phyloP scores from a whole-genome alignment of 2,113 vertebrate species.

The Mastomys natalensis region DNA sequence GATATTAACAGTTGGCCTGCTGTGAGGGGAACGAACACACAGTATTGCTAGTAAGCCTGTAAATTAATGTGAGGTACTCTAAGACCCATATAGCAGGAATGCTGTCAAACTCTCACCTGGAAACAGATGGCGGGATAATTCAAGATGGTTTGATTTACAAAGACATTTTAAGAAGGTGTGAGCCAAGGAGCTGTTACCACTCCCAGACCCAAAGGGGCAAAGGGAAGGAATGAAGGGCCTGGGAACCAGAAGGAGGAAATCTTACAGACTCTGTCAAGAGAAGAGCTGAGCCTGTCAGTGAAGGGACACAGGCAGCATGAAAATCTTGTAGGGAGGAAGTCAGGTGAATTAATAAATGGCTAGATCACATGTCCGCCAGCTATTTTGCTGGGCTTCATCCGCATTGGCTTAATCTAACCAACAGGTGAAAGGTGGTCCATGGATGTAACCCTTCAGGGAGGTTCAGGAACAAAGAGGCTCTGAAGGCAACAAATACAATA shows the following conservation, averaged over 20 bases:
- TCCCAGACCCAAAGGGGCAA: not conserved
- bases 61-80: not conserved
- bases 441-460: not conserved
- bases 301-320: not conserved
- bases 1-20: not conserved
- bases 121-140: conserved; percentile 56
- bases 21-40: not conserved
- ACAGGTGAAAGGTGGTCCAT: not conserved
- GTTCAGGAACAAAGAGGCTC: not conserved
- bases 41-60: not conserved
- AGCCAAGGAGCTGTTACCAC: conserved; percentile 38
- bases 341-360: not conserved
- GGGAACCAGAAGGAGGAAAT: conserved; percentile 3
- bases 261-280: not conserved
- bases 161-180: conserved; percentile 52
- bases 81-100: conserved; percentile 16
- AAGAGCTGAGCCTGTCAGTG: not conserved
- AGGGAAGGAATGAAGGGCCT: not conserved
- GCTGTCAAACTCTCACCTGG: conserved; percentile 22
- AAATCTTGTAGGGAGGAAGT: not conserved
- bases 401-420: not conserved
- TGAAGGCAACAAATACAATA: not conserved
- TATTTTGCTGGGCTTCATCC: not conserved
- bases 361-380: not conserved
- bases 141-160: conserved; percentile 38